Percentiles rank a stretch among this genome's conserved stretches.
phyloP scores from a whole-genome alignment of 2,888 invertebrate species.

The Eudasyphora cyanicolor region DNA sequence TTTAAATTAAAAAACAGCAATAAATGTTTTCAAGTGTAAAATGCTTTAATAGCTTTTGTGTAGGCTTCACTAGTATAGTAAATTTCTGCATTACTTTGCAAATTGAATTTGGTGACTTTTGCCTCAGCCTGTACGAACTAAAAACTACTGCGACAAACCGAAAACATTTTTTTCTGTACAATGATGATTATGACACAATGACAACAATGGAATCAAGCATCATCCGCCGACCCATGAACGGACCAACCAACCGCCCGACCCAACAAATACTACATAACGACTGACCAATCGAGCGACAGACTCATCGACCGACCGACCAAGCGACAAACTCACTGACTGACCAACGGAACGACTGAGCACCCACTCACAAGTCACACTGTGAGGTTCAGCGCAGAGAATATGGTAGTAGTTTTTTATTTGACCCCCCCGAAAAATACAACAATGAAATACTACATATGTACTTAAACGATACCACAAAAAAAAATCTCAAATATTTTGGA shows the following conservation, averaged over 20 bases:
- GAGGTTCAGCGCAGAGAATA: conserved; percentile 80
- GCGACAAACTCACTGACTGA: background rate
- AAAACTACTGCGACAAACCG: background rate
- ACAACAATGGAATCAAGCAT: conserved; percentile 8
- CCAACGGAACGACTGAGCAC: background rate
- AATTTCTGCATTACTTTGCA: background rate
- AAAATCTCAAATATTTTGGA: conserved; percentile 46
- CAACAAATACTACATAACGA: no score
- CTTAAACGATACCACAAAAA: background rate
- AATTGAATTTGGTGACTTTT: background rate
- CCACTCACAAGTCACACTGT: conserved; percentile 58
- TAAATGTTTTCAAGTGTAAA: no score
- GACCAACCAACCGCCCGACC: background rate
- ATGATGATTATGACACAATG: conserved; percentile 9
- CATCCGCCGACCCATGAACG: background rate
- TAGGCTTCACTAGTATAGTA: no score
- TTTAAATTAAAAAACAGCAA: no score
- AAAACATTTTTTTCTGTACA: background rate
- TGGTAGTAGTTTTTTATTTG: conserved; percentile 80
- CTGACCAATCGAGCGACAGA: background rate
- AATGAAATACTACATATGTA: conserved; percentile 35
- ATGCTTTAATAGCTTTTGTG: no score
- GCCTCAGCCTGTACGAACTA: background rate
- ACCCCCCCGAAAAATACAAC: conserved; percentile 58
- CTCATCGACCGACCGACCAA: background rate